phyloP scores from a whole-genome alignment of 2,888 invertebrate species.

The Drosophila nr. medialis region DNA sequence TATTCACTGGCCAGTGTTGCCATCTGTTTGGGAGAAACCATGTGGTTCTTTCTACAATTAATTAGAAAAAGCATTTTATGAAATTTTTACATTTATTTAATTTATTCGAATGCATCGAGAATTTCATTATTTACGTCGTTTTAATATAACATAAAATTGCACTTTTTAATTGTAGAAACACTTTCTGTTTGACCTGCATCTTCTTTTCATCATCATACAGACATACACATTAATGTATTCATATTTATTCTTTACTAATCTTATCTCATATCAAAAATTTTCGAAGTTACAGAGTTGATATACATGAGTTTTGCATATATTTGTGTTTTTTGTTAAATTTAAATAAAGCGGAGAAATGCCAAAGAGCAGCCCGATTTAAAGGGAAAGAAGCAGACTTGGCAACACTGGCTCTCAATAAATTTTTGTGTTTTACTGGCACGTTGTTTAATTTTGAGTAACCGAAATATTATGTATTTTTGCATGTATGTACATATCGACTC shows the following conservation, averaged over 20 bases:
- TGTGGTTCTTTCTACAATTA: not conserved
- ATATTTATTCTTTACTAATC: not conserved
- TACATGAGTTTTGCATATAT: not conserved
- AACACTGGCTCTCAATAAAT: constrained; percentile 7
- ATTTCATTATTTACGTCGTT: not conserved
- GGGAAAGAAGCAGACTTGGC: not conserved
- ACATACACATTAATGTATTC: not conserved
- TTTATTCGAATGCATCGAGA: not conserved
- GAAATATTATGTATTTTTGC: constrained; percentile 74
- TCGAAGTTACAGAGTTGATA: not conserved
- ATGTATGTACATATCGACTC: constrained; percentile 68
- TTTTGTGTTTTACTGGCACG: constrained; percentile 12
- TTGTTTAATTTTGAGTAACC: constrained; percentile 68
- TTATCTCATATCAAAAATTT: not conserved
- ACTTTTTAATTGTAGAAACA: not conserved
- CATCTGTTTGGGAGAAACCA: not conserved
- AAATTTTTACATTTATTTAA: not conserved
- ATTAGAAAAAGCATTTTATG: not conserved
- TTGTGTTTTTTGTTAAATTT: not conserved
- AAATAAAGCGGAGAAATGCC: not conserved
- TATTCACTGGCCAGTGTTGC: constrained; percentile 10
- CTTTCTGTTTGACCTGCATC: not conserved
- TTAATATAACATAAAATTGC: not conserved
- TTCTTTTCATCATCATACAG: not conserved
- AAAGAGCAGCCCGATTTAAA: not conserved